These are phyloP conservation scores for Psittacula cyanocephala DNA, from an alignment of 2,113 vertebrate species.

Conservation along the genomic window DNA sequence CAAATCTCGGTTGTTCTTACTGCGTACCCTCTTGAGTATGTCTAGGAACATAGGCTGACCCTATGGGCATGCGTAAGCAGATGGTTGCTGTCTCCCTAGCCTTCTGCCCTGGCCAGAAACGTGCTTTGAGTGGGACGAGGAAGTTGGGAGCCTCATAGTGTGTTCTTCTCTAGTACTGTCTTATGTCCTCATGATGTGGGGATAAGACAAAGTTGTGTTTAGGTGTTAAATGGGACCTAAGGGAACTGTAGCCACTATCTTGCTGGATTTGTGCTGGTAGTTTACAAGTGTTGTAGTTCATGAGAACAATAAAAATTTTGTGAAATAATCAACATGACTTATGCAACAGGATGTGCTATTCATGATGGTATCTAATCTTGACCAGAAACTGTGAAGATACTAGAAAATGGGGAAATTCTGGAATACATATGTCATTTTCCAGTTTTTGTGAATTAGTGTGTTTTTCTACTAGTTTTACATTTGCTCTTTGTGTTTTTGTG, in stretches of 20 bases:
- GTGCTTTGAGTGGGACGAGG: not conserved
- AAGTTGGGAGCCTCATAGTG: not conserved
- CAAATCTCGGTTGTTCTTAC: not conserved
- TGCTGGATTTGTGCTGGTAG: not conserved
- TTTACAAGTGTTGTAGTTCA: not conserved
- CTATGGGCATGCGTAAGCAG: not conserved
- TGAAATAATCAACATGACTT: not conserved
- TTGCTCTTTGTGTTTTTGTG: not conserved
- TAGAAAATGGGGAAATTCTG: not conserved
- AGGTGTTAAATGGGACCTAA: not conserved
- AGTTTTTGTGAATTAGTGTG: not conserved
- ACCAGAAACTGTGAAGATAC: not conserved
- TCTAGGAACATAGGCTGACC: not conserved
- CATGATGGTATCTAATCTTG: not conserved
- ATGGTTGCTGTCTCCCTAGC: not conserved
- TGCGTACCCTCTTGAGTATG: rapidly evolving
- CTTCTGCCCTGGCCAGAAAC: not conserved
- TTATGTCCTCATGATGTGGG: not conserved
- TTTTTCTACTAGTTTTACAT: not conserved
- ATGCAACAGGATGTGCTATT: not conserved
- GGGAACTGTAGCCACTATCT: not conserved
- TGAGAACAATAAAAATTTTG: not conserved
- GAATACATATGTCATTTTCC: not conserved
- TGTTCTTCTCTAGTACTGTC: not conserved
- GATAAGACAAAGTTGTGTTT: not conserved